Evolutionary conservation across 2,888 invertebrate genomes (phyloP).

Genomic region (Drosophila dives): DNA sequence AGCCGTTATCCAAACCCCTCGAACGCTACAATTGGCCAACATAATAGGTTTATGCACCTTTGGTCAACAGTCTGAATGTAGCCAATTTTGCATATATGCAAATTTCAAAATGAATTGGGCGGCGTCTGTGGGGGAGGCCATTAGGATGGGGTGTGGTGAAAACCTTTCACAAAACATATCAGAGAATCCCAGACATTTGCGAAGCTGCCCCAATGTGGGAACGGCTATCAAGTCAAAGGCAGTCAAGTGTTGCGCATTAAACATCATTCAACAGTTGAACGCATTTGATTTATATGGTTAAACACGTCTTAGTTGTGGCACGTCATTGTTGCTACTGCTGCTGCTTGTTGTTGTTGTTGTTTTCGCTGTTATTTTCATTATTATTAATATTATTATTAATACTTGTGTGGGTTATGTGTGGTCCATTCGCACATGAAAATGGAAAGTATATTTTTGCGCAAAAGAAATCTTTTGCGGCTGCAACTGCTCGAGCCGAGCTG

Average conservation of each 20-base stretch:
- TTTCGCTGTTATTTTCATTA: slow-evolving; percentile 40
- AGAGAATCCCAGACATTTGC: slow-evolving; percentile 21
- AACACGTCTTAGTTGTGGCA: slow-evolving; percentile 69
- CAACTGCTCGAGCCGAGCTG: slow-evolving; percentile 4
- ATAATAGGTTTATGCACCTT: slow-evolving; percentile 36
- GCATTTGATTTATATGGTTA: slow-evolving; percentile 79
- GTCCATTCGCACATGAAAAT: slow-evolving; percentile 71
- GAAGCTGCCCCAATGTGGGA: slow-evolving; percentile 13
- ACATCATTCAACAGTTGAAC: slow-evolving; percentile 80
- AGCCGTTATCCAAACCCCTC: slow-evolving; percentile 3
- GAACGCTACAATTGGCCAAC: slow-evolving; percentile 5
- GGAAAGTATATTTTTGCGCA: slow-evolving; percentile 71
- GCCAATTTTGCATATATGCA: slow-evolving; percentile 64
- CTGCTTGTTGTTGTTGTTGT: slow-evolving; percentile 23
- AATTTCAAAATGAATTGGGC: slow-evolving; percentile 44
- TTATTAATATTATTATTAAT: slow-evolving; percentile 46
- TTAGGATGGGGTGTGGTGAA: background rate
- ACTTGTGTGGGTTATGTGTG: slow-evolving; percentile 41
- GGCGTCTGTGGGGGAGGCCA: background rate
- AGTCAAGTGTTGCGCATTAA: slow-evolving; percentile 77
- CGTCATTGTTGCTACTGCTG: slow-evolving; percentile 28
- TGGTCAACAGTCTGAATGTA: slow-evolving; percentile 32
- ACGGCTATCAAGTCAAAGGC: slow-evolving; percentile 42
- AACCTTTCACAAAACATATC: slow-evolving; percentile 18
- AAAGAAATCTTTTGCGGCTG: slow-evolving; percentile 70